These are phyloP conservation scores for Platerodrilus igneus DNA, from an alignment of 2,888 invertebrate species.

Conservation along the genomic window DNA sequence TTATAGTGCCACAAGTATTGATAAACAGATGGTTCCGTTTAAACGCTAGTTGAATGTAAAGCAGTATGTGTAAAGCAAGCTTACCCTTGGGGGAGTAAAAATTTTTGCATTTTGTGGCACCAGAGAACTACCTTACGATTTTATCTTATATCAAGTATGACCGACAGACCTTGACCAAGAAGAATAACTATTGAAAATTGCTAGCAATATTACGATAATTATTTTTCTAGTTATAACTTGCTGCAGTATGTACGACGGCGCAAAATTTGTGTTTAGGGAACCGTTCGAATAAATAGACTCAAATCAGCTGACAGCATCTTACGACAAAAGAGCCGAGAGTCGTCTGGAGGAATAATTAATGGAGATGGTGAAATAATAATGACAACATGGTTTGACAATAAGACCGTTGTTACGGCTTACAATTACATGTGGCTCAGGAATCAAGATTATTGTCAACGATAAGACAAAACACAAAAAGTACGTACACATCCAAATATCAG, in stretches of 20 bases:
- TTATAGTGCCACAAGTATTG: too few species aligned
- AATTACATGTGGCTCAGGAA: slow-evolving; percentile 5
- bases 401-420: slow-evolving; percentile 3
- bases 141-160: slow-evolving; percentile 1
- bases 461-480: slow-evolving; percentile 3
- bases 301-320: too few species aligned
- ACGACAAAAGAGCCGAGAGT: slow-evolving; percentile 5
- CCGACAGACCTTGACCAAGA: slow-evolving; percentile 5
- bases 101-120: slow-evolving; percentile 5
- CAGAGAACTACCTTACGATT: slow-evolving; percentile 4
- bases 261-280: not conserved
- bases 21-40: too few species aligned
- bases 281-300: slow-evolving; percentile 3
- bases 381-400: slow-evolving; percentile 8
- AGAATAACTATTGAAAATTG: too few species aligned
- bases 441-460: slow-evolving; percentile 6
- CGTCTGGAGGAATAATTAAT: slow-evolving; percentile 2
- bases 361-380: slow-evolving; percentile 5
- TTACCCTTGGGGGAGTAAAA: too few species aligned
- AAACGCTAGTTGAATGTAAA: slow-evolving; percentile 1
- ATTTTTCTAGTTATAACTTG: too few species aligned
- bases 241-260: slow-evolving; percentile 1
- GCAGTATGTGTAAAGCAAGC: slow-evolving; percentile 6
- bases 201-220: too few species aligned
- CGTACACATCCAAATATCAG: slow-evolving; percentile 3